Base-by-base conservation (phyloP, 2,797 vertebrate species). In the Alcedo atthis region DNA sequence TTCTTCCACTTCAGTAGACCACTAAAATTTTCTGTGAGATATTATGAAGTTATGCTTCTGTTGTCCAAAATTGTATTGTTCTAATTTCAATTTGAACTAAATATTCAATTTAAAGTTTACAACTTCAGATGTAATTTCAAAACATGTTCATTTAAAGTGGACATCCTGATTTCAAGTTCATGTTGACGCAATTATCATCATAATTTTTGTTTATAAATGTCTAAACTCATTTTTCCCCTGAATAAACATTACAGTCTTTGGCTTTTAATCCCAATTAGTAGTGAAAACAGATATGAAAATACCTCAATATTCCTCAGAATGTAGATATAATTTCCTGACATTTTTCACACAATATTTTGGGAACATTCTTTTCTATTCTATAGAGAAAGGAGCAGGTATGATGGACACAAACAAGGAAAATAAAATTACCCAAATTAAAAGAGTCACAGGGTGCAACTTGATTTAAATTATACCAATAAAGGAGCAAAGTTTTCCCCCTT, bases 171-270 rank as follows among this genome's bases (percentile, higher is more conserved):
- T 82, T 73, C 16, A 73, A 51, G 15, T 15, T 32, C 4, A 37
- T 59, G 3, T 28, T 86, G 16, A n/a, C 16, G 15, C 33, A 37
- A n/a, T 46, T 75, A 57, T 14, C 40, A 43, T 22, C 2, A 46
- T 11, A 2, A 2, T 37, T 40, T 87, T 76, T 62, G 7, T 58
- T 85, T 63, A 30, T 5, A 58, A 40, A 64, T 42, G 1, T 54
- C 3, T 28, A 57, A 64, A 57, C 6, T n/a, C 8, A 40, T 20
- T 5, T 40, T 53, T 1, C 3, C 12, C 10, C 5, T 2, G 1
- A 25, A 43, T 19, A 64, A 57, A 54, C 58, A 55, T 16, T 1
- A 37, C 5, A 32, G 2, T 33, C 46, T 75, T 46, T 74, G 28
- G 8, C 3, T 43, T 91, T 85, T 42, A 13, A 13, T 22, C 15